A percentile compares a stretch with the other conserved stretches of the same genome.
Conservation (phyloP, 1,140 invertebrate genomes). For the Sesamia nonagrioides region DNA sequence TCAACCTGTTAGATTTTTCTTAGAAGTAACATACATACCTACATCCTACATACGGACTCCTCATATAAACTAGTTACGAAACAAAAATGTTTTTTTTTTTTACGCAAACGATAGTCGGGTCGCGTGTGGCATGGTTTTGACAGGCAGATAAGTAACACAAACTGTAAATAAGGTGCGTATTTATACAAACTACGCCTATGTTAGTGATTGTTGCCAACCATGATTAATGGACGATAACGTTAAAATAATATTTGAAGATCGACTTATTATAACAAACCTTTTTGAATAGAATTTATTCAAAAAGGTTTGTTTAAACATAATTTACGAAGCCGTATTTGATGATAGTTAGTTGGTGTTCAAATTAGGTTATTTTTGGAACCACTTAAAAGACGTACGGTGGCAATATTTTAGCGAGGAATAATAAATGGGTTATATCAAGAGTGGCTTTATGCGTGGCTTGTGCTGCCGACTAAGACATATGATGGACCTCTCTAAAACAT, state of each 20-base stretch:
- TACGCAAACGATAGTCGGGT: slow-evolving; percentile 28
- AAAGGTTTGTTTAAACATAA: too few species aligned
- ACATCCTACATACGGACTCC: too few species aligned
- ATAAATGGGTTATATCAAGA: slow-evolving; percentile 45
- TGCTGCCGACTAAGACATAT: slow-evolving; percentile 47
- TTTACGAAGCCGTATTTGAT: background rate
- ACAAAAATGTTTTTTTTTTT: slow-evolving; percentile 26
- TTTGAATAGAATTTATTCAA: background rate
- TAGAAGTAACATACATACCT: too few species aligned
- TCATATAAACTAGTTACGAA: background rate
- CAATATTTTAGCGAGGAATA: slow-evolving; percentile 37
- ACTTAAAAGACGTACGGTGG: slow-evolving; percentile 24
- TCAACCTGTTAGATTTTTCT: too few species aligned
- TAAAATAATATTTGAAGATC: background rate
- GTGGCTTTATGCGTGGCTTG: slow-evolving; percentile 45
- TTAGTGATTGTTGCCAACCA: slow-evolving; percentile 11
- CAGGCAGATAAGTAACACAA: slow-evolving; percentile 42
- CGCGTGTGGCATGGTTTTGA: slow-evolving; percentile 45
- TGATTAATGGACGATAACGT: slow-evolving; percentile 18
- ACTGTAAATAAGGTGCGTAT: slow-evolving; percentile 32
- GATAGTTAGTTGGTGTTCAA: background rate
- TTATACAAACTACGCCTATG: slow-evolving; percentile 26
- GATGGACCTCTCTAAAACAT: slow-evolving; percentile 45
- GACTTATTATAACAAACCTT: background rate
- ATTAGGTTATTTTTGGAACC: slow-evolving; percentile 18